Evolutionary conservation across 2,888 invertebrate species (phyloP).

Genomic region (Lasioglossum zephyrum): DNA sequence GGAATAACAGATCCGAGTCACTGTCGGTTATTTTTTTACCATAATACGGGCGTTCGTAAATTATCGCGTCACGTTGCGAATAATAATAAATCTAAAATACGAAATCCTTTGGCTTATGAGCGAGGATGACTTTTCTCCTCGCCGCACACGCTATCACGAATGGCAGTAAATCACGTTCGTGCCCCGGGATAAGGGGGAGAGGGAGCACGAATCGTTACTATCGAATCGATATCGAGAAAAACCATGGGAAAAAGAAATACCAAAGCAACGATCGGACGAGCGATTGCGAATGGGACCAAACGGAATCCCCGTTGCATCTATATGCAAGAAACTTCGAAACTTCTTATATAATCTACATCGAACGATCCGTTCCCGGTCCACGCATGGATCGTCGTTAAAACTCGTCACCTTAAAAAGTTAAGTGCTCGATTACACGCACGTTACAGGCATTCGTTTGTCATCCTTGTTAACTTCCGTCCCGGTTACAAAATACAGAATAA

Average conservation of each 20-base stretch:
- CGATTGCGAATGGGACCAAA: constrained; percentile 67
- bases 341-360: constrained; percentile 67
- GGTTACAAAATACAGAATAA: constrained; percentile 84
- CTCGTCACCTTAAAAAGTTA: constrained; percentile 67
- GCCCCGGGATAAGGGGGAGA: background rate
- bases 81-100: constrained; percentile 16
- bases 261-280: constrained; percentile 53
- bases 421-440: constrained; percentile 70
- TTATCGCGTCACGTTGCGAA: background rate
- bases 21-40: background rate
- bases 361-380: constrained; percentile 59
- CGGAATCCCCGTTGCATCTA: constrained; percentile 63
- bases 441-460: constrained; percentile 72
- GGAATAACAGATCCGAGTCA: constrained; percentile 1
- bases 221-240: constrained; percentile 23
- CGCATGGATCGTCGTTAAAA: constrained; percentile 65
- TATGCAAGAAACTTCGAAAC: constrained; percentile 66
- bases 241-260: constrained; percentile 37
- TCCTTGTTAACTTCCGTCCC: constrained; percentile 71
- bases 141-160: constrained; percentile 51
- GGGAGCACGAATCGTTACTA: constrained; percentile 32
- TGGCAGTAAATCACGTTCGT: constrained; percentile 65
- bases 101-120: background rate
- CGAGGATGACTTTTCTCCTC: constrained; percentile 1
- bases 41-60: background rate